These are phyloP conservation scores for Triplophysa yarkandensis DNA, from an alignment of 2,797 vertebrate genomes.

Conservation along the genomic window DNA sequence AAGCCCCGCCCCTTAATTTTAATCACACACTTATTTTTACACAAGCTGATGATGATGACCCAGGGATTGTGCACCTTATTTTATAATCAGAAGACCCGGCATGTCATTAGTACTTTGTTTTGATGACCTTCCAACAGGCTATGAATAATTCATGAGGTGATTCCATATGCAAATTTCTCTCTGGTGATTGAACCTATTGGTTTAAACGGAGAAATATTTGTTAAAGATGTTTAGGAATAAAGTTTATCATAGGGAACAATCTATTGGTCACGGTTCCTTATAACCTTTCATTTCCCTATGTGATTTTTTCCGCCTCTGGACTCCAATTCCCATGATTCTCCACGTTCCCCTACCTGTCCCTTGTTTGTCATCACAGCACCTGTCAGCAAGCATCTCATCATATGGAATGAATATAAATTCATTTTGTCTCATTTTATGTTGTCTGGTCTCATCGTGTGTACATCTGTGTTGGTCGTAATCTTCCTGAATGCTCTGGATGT, in stretches of 20 bases:
- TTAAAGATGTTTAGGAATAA: slow-evolving; percentile 48
- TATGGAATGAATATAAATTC: no score
- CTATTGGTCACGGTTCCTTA: no score
- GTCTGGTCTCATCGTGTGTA: no score
- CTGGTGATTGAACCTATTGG: slow-evolving; percentile 42
- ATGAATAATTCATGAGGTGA: slow-evolving; percentile 55
- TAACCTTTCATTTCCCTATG: no score
- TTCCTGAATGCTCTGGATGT: no score
- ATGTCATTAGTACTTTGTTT: slow-evolving; percentile 42
- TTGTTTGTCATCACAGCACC: no score
- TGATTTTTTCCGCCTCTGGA: no score
- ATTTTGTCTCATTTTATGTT: no score
- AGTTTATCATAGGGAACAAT: slow-evolving; percentile 28
- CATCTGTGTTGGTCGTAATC: no score
- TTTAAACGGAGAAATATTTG: slow-evolving; percentile 36
- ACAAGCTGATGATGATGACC: slow-evolving; percentile 42
- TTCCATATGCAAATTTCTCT: slow-evolving; percentile 44
- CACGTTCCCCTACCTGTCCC: no score
- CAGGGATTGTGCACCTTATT: slow-evolving; percentile 26
- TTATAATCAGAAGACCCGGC: slow-evolving; percentile 23
- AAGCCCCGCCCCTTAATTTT: slow-evolving; percentile 19
- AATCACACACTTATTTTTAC: slow-evolving; percentile 34
- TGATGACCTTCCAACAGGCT: slow-evolving; percentile 44
- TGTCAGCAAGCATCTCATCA: no score
- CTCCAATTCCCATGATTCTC: no score